Percentiles rank a stretch among this genome's conserved stretches.
phyloP scores from a whole-genome alignment of 2,888 invertebrate species.

The Leptinotarsa haldemani region DNA sequence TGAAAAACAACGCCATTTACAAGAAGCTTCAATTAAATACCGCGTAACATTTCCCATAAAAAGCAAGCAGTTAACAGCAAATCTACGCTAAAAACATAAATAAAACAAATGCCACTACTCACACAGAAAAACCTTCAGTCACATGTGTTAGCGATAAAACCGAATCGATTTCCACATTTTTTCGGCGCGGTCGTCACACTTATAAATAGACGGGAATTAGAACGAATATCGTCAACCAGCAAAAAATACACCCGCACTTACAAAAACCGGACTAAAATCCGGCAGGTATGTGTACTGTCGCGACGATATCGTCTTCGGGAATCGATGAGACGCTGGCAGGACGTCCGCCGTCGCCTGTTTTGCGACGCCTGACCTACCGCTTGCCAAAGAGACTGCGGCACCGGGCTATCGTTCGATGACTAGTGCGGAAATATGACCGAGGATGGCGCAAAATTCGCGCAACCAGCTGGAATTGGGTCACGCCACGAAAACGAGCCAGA shows the following conservation, averaged over 20 bases:
- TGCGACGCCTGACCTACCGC: slow-evolving; percentile 55
- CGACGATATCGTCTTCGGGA: slow-evolving; percentile 5
- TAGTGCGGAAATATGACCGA: slow-evolving; percentile 34
- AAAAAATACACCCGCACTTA: slow-evolving; percentile 6
- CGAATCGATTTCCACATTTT: slow-evolving; percentile 5
- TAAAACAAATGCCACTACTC: slow-evolving; percentile 8
- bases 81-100: slow-evolving; percentile 9
- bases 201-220: slow-evolving; percentile 8
- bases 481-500: background rate
- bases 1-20: too few species aligned
- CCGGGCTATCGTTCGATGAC: slow-evolving; percentile 41
- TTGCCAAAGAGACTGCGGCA: slow-evolving; percentile 53
- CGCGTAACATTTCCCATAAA: background rate
- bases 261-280: background rate
- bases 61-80: slow-evolving; percentile 3
- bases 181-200: slow-evolving; percentile 12
- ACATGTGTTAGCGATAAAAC: slow-evolving; percentile 1
- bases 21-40: background rate
- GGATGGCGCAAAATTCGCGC: slow-evolving; percentile 44
- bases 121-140: background rate
- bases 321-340: slow-evolving; percentile 27
- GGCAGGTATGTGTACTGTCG: background rate
- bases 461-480: slow-evolving; percentile 13
- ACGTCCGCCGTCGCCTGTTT: slow-evolving; percentile 38
- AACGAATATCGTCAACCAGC: background rate